These are phyloP conservation scores for Lasioglossum vierecki DNA, from an alignment of 2,888 invertebrate species.

Conservation along the genomic window DNA sequence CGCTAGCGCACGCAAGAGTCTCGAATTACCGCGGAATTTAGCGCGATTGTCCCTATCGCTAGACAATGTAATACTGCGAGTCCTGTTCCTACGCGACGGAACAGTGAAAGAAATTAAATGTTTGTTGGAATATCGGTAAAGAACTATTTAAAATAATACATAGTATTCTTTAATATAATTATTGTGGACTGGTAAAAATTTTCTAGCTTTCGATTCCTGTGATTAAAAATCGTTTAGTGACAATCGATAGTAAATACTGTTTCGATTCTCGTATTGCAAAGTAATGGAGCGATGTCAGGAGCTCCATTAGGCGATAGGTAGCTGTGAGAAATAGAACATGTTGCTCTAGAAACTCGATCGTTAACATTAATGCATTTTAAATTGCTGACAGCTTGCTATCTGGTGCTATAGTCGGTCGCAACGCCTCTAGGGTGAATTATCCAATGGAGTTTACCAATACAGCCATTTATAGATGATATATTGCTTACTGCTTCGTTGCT, in stretches of 20 bases:
- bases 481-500: not conserved
- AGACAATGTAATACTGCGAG: too few species aligned
- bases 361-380: not conserved
- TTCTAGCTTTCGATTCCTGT: not conserved
- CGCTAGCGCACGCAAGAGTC: too few species aligned
- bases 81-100: too few species aligned
- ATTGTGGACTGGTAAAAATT: not conserved
- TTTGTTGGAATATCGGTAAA: not conserved
- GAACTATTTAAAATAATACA: not conserved
- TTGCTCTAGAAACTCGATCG: not conserved
- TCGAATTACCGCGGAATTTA: too few species aligned
- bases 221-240: not conserved
- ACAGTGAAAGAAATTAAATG: not conserved
- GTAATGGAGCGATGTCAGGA: not conserved
- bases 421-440: not conserved
- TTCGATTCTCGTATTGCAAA: not conserved
- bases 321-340: not conserved
- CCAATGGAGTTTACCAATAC: not conserved
- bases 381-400: not conserved
- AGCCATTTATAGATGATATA: not conserved
- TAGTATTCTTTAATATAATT: not conserved
- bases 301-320: not conserved
- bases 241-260: not conserved
- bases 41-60: too few species aligned
- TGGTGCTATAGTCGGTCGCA: not conserved